These are phyloP conservation scores for Tenualosa thibaudeaui DNA, from an alignment of 2,797 vertebrate genomes.

Conservation along the genomic window DNA sequence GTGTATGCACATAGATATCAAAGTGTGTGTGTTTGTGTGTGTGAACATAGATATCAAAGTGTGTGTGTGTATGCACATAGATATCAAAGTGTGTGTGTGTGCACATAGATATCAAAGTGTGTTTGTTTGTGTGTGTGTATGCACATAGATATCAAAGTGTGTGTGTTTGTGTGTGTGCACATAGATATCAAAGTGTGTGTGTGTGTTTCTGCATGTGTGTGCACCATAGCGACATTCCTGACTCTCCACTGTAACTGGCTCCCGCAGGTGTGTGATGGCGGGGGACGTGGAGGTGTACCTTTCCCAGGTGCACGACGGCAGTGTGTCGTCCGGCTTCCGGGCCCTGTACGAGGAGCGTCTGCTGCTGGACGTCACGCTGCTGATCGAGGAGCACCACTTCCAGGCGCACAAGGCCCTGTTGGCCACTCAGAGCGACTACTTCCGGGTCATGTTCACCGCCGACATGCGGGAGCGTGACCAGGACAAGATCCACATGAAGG, in stretches of 20 bases:
- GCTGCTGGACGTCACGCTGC: slow-evolving; percentile 89
- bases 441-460: slow-evolving; percentile 99
- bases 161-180: slow-evolving; percentile 20
- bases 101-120: too few species aligned
- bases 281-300: slow-evolving; percentile 99
- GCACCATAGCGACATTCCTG: neutral
- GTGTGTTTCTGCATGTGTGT: slow-evolving; percentile 32
- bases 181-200: too few species aligned
- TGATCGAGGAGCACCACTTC: slow-evolving; percentile 98
- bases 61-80: slow-evolving; percentile 35
- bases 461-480: slow-evolving; percentile 99
- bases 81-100: neutral
- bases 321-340: slow-evolving; percentile 97
- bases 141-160: neutral
- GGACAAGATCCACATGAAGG: slow-evolving; percentile 99
- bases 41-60: neutral
- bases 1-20: slow-evolving; percentile 33
- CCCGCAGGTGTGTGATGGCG: slow-evolving; percentile 94
- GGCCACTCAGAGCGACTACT: slow-evolving; percentile 99
- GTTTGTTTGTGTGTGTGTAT: slow-evolving; percentile 55
- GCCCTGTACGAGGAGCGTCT: slow-evolving; percentile 97
- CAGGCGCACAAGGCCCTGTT: slow-evolving; percentile 98
- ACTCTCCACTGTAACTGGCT: slow-evolving; percentile 6
- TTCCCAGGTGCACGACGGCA: slow-evolving; percentile 97
- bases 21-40: slow-evolving; percentile 34